Conservation (phyloP, 92 coral and sea anemone genomes). For the Bergia sp. region DNA sequence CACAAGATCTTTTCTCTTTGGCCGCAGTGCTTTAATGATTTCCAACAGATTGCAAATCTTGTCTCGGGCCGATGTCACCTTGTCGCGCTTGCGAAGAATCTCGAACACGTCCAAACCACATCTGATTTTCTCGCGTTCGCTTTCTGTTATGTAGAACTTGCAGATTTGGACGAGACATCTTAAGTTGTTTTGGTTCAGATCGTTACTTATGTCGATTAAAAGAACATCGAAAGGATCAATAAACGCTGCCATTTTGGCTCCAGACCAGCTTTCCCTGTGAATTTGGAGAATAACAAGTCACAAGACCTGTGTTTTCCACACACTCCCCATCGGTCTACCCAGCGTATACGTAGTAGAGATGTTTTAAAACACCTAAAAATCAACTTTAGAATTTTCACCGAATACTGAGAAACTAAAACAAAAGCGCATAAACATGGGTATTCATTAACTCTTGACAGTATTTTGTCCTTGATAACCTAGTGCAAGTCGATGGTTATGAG, state of each 20-base stretch:
- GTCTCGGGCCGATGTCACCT: slow-evolving; percentile 68
- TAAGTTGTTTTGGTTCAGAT: slow-evolving; percentile 63
- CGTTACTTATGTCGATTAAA: slow-evolving; percentile 79
- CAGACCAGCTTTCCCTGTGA: neutral
- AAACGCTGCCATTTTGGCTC: slow-evolving; percentile 9
- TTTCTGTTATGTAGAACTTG: slow-evolving; percentile 58
- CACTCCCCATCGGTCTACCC: too few relatives aligned
- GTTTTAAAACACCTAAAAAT: too few relatives aligned
- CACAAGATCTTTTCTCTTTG: slow-evolving; percentile 72
- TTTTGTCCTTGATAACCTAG: too few relatives aligned
- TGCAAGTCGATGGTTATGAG: too few relatives aligned
- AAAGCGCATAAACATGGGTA: too few relatives aligned
- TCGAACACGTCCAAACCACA: slow-evolving; percentile 72
- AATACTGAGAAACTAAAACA: too few relatives aligned
- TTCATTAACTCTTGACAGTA: too few relatives aligned
- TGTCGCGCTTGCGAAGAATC: slow-evolving; percentile 64
- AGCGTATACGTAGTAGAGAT: too few relatives aligned
- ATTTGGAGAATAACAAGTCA: neutral
- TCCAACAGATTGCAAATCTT: slow-evolving; percentile 57
- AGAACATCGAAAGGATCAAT: slow-evolving; percentile 75
- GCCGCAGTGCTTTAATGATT: slow-evolving; percentile 67
- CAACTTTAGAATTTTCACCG: too few relatives aligned
- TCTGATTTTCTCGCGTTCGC: slow-evolving; percentile 54
- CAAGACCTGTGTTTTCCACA: too few relatives aligned
- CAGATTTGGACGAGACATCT: slow-evolving; percentile 74